phyloP scores from a whole-genome alignment of 2,797 vertebrate genomes.

The Phrynocephalus guinanensis region DNA sequence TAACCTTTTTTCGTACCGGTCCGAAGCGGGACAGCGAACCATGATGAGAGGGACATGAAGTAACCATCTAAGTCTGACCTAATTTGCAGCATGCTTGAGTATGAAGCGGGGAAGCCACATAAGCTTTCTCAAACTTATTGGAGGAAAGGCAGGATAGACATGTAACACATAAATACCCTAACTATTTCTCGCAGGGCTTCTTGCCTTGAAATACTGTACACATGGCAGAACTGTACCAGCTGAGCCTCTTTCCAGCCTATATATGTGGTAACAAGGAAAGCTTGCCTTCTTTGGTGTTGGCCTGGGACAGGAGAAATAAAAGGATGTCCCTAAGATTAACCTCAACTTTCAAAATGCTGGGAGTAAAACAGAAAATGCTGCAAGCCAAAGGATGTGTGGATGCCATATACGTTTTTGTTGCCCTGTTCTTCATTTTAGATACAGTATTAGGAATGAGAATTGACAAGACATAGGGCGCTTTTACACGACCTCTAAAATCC shows the following conservation, averaged over 20 bases:
- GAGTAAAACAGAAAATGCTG: not conserved
- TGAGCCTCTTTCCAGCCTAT: not conserved
- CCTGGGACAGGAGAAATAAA: not conserved
- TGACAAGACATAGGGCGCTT: not conserved
- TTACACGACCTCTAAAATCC: too few relatives aligned
- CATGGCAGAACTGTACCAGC: not conserved
- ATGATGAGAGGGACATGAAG: too few relatives aligned
- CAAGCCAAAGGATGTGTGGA: not conserved
- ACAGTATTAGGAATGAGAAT: constrained; percentile 3
- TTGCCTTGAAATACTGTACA: not conserved
- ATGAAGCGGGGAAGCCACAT: too few relatives aligned
- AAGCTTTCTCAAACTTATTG: too few relatives aligned
- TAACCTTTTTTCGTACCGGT: too few relatives aligned
- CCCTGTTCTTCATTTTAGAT: not conserved
- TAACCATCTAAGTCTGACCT: too few relatives aligned
- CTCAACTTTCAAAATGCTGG: not conserved
- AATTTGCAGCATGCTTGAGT: too few relatives aligned
- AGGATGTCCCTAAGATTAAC: too few relatives aligned
- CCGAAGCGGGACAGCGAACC: too few relatives aligned
- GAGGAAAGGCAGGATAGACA: too few relatives aligned
- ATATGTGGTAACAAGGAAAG: not conserved
- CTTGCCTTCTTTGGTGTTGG: not conserved
- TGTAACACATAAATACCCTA: too few relatives aligned
- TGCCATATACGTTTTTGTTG: not conserved
- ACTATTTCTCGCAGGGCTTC: not conserved